Conservation (phyloP, 2,888 invertebrate genomes). For the Sphaerophoria taeniata region DNA sequence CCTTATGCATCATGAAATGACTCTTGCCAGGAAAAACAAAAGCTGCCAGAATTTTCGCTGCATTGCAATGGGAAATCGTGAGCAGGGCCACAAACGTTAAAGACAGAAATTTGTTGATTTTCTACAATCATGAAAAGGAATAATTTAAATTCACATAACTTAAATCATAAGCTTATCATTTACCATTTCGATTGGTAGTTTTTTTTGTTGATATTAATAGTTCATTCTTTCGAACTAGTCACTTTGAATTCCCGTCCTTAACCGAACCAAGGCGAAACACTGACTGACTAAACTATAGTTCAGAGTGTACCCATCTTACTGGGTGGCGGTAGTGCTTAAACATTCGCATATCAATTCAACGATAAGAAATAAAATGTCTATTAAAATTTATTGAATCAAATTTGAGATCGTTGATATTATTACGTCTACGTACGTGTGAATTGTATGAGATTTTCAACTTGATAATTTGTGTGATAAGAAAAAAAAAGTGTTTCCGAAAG, state of each 20-base stretch:
- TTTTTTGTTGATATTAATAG: neutral
- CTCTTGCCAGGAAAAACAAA: slow-evolving; percentile 83
- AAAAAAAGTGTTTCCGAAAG: too few species aligned
- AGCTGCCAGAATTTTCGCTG: slow-evolving; percentile 82
- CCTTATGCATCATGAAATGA: slow-evolving; percentile 83
- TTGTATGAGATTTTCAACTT: too few species aligned
- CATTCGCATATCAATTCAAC: too few species aligned
- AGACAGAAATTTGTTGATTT: slow-evolving; percentile 2
- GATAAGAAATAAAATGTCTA: too few species aligned
- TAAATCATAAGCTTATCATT: neutral
- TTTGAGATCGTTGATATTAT: too few species aligned
- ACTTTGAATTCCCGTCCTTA: neutral
- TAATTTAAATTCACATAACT: neutral
- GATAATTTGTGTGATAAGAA: too few species aligned
- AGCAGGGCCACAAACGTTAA: neutral
- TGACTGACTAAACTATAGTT: neutral
- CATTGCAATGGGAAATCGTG: slow-evolving; percentile 29
- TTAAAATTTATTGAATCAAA: too few species aligned
- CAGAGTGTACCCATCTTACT: too few species aligned
- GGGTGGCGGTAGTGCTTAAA: too few species aligned
- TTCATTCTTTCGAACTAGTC: neutral
- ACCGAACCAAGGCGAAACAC: neutral
- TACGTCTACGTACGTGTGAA: too few species aligned
- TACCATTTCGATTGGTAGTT: neutral
- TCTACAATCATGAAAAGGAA: neutral